Base-by-base conservation (phyloP, 2,797 vertebrate species). In the Orestias chungarensis region DNA sequence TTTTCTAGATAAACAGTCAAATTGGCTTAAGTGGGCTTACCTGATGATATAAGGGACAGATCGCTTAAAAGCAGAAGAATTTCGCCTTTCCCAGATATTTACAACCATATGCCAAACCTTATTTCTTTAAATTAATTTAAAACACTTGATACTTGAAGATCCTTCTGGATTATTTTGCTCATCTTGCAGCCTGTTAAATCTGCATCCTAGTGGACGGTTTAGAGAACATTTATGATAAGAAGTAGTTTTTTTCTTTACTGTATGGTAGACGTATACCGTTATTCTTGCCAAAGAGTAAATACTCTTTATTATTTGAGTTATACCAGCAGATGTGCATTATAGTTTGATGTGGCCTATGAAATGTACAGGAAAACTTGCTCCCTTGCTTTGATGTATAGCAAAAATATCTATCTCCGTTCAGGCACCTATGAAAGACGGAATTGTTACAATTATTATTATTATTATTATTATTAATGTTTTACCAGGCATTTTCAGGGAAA, bases 251-350 rank as follows among this genome's bases (percentile, higher is more conserved):
- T 71, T 84, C 11, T 64, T 49, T 38, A 86, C 88, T 90, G 74
- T 87, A 82, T 71, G 82, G 76, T 75, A 73, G 93, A 93, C 91
- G 94, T 92, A 50, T 62, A 50, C 33, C 18, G 47, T 64, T 94
- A 94, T 95, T 95, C 95, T 96, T 95, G 96, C 96, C 96, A 96
- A 96, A 97, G 96, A 96, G 96, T 95, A 93, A 93, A 87, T 88
- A 95, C 95, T 94, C 93, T 88, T 93, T 80, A 68, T 50, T 78
- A 81, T 76, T n/a, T 59, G 68, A 88, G 79, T 94, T 94, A 96
- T 96, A 93, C 96, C 96, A 96, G 94, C 95, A 95, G 95, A 94
- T 88, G 73, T 86, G 80, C 82, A 87, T 81, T 62, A 31, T 82
- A 76, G 81, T 82, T 83, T 77, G 55, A 77, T 38, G 86, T 89